Percentiles rank a stretch among this genome's conserved stretches.
Conservation (phyloP, 1,140 invertebrate species). For the Trachymyrmex septentrionalis region DNA sequence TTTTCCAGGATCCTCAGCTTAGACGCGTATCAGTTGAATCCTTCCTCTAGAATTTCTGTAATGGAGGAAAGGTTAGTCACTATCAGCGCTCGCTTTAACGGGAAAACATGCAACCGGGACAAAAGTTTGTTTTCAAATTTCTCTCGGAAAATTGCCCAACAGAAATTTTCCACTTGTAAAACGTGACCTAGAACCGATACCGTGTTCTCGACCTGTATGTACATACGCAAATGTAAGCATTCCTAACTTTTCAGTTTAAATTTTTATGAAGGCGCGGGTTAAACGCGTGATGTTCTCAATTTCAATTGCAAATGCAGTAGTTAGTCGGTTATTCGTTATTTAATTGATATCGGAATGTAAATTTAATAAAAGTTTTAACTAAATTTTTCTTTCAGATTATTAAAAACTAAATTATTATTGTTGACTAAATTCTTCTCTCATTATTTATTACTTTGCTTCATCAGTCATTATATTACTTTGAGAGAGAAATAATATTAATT, state of each 20-base stretch:
- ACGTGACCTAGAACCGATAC: constrained; percentile 11
- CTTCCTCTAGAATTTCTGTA: constrained; percentile 65
- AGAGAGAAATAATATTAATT: not conserved
- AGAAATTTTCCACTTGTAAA: constrained; percentile 35
- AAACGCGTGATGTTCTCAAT: constrained; percentile 5
- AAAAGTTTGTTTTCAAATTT: constrained; percentile 46
- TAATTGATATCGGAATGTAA: not conserved
- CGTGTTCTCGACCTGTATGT: not conserved
- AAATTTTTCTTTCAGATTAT: not conserved
- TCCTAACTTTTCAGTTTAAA: constrained; percentile 23
- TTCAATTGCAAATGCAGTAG: not conserved
- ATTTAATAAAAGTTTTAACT: constrained; percentile 11
- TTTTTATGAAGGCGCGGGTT: constrained; percentile 6
- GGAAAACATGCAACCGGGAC: constrained; percentile 13
- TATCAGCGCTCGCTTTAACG: constrained; percentile 15
- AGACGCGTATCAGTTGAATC: constrained; percentile 67
- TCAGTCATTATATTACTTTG: not conserved
- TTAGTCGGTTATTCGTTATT: constrained; percentile 11
- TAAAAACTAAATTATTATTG: too few relatives aligned
- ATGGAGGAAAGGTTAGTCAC: constrained; percentile 60
- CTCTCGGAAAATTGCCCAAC: not conserved
- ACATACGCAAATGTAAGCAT: not conserved
- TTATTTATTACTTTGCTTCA: not conserved
- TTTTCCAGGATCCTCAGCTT: constrained; percentile 42
- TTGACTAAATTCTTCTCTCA: not conserved